Base-by-base conservation (phyloP, 2,797 vertebrate species). In the Scolopax rusticola region DNA sequence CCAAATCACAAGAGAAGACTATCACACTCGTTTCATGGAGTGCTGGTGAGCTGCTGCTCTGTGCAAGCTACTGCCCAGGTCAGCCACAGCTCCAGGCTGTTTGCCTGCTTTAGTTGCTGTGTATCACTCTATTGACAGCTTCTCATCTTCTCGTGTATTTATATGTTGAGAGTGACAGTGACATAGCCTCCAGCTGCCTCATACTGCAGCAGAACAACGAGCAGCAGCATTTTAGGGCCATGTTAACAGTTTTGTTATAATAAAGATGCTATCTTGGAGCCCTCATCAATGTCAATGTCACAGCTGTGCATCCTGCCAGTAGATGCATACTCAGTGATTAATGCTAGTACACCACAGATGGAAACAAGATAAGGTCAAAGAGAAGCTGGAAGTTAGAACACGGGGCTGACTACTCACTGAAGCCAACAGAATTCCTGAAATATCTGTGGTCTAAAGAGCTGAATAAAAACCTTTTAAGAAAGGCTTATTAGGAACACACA, bases 181-280 rank as follows among this genome's bases (percentile, higher is more conserved):
- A 75, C 84, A 79, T 54, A 57, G 32, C 74, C 90, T 71, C 65
- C 91, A 87, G 81, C 87, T 95, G 84, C 63, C 89, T 83, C 54
- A 80, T 47, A 63, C 43, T 88, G 82, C 89, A 68, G 71, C 82
- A 95, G 64, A 84, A 84, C 53, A 68, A 84, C 50, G 75, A 71
- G 71, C 70, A 59, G 76, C 64, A 91, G 81, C 74, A 77, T 90
- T 94, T 84, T 82, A 77, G 59, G 25, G 48, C 45, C 27, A 27
- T 40, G 43, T 70, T 89, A 90, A 70, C 20, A 69, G 68, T 87
- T 94, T 90, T 91, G 74, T 85, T 82, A 64, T 65, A 80, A 84
- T 83, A 94, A 94, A 96, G 90, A 94, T 77, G 69, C 41, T 83
- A 91, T 89, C 95, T 85, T 81, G 57, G 48, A 88, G 69, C 41